Base-by-base conservation (phyloP, 2,113 vertebrate species). In the Elaphurus davidianus region DNA sequence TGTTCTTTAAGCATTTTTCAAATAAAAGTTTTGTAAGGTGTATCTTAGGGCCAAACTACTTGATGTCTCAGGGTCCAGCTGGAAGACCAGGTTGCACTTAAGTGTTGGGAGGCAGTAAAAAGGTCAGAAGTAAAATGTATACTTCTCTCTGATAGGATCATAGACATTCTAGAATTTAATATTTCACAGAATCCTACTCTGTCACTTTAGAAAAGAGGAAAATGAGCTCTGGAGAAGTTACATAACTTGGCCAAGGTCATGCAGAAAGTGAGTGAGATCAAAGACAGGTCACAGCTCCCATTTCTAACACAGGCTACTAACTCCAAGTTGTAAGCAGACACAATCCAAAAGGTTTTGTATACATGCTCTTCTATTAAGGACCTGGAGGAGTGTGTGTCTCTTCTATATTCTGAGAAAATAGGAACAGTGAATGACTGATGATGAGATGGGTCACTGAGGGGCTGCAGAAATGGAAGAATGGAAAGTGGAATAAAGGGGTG, bases 181-280 rank as follows among this genome's bases (percentile, higher is more conserved):
- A n/a, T 60, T 84, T 92, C 27, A 87, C 1, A 71, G 94, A 87
- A n/a, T 54, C 19, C 47, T 50, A 83, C 36, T 43, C 21, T 30
- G 2, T 45, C 27, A 55, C 92, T 84, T 96, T 87, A 78, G 60
- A 96, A 96, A 90, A 96, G 91, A 93, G 40, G 57, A 92, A 95
- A 79, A 84, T 27, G 27, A 83, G 55, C 40, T 60, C 59, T 19
- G 30, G 60, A 87, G 60, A 95, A 86, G 71, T 92, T 54, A 33
- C 19, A 74, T 43, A 92, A 82, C 74, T 91, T 52, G 64, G 83
- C 12, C 50, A 62, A 30, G 10, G 17, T 89, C 78, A 50, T 67
- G 13, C 10, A 28, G 54, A 88, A 87, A 30, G 12, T 67, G n/a
- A 78, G 19, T 60, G 36, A 87, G 33, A 55, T 47, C 25, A n/a